Percentiles rank a stretch among this genome's conserved stretches.
Evolutionary conservation across 2,797 vertebrate species (phyloP).

Genomic region (Helostoma temminkii): DNA sequence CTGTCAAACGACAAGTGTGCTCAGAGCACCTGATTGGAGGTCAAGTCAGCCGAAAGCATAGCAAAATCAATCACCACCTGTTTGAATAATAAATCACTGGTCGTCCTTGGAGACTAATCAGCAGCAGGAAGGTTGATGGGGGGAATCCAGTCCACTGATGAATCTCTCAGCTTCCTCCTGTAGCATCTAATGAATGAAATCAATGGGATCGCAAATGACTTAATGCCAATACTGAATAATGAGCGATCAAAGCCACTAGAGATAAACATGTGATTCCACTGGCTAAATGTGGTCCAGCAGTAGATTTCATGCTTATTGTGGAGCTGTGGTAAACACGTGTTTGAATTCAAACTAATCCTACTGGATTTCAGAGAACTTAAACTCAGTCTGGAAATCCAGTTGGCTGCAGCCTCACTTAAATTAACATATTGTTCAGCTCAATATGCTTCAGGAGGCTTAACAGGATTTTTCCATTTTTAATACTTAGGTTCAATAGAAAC

Average conservation of each 20-base stretch:
- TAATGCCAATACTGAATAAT: conserved; percentile 46
- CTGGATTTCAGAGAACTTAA: conserved; percentile 16
- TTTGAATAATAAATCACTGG: conserved; percentile 66
- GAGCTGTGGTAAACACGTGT: conserved; percentile 11
- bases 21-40: conserved; percentile 8
- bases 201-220: conserved; percentile 50
- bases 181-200: conserved; percentile 58
- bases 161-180: conserved; percentile 51
- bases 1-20: conserved; percentile 24
- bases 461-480: neutral
- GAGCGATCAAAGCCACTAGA: conserved; percentile 22
- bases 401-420: conserved; percentile 10
- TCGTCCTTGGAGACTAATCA: conserved; percentile 75
- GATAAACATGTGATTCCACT: conserved; percentile 28
- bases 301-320: conserved; percentile 17
- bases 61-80: conserved; percentile 53
- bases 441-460: conserved; percentile 1
- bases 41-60: conserved; percentile 24
- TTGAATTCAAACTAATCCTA: conserved; percentile 1
- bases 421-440: conserved; percentile 16
- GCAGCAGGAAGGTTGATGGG: conserved; percentile 58
- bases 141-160: conserved; percentile 59
- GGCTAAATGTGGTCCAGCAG: conserved; percentile 28
- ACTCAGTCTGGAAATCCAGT: conserved; percentile 5
- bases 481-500: neutral